These are phyloP conservation scores for Drosophila athabasca DNA, from an alignment of 1,140 invertebrate genomes.

Conservation along the genomic window DNA sequence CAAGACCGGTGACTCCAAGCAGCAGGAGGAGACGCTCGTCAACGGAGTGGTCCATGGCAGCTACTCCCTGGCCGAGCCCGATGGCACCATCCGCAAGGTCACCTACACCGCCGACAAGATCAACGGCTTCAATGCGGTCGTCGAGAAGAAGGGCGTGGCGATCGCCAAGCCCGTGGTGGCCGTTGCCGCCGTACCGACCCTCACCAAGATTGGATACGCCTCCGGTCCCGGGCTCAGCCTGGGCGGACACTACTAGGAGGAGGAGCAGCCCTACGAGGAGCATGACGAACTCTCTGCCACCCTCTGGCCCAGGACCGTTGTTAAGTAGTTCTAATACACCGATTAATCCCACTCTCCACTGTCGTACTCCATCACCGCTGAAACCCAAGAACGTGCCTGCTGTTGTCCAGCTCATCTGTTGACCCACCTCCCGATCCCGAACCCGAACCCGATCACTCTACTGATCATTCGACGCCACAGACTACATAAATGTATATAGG, in stretches of 20 bases:
- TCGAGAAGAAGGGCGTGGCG: constrained; percentile 85
- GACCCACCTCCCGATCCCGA: constrained; percentile 19
- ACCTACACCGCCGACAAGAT: constrained; percentile 86
- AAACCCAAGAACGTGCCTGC: constrained; percentile 62
- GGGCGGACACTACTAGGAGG: constrained; percentile 58
- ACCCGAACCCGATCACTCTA: background rate
- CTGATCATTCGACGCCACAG: constrained; percentile 27
- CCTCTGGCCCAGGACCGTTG: constrained; percentile 51
- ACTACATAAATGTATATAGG: constrained; percentile 35
- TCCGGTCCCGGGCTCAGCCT: constrained; percentile 45
- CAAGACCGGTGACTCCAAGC: constrained; percentile 89
- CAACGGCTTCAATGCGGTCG: constrained; percentile 87
- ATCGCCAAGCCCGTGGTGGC: constrained; percentile 57
- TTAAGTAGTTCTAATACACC: constrained; percentile 65
- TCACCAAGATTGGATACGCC: constrained; percentile 72
- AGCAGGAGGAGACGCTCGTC: constrained; percentile 86
- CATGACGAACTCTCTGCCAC: constrained; percentile 22
- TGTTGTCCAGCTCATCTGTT: constrained; percentile 12
- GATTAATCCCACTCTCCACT: constrained; percentile 1
- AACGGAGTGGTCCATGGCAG: constrained; percentile 87
- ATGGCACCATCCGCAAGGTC: constrained; percentile 87
- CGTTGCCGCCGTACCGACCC: constrained; percentile 69
- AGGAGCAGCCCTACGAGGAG: background rate
- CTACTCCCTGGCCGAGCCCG: constrained; percentile 87
- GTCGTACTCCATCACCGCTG: background rate